Evolutionary conservation across 2,797 vertebrate genomes (phyloP).

Genomic region (Ataeniobius toweri): DNA sequence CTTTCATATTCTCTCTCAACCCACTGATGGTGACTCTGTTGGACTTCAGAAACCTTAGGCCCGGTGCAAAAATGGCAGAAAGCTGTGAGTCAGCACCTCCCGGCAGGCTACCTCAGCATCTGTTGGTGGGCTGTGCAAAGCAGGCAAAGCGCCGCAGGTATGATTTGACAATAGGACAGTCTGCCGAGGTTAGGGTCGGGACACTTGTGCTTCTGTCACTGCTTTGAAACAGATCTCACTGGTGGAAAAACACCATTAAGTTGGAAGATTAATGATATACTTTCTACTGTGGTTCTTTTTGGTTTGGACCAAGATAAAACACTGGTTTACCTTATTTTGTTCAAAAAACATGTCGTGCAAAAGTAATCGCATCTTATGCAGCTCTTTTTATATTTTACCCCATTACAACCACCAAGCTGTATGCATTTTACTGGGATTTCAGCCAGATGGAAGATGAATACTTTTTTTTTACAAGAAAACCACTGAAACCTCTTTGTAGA

Average conservation of each 20-base stretch:
- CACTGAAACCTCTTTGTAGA: background rate
- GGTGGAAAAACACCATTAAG: slow-evolving; percentile 31
- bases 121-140: slow-evolving; percentile 42
- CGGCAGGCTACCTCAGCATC: slow-evolving; percentile 40
- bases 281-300: slow-evolving; percentile 34
- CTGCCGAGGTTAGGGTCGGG: slow-evolving; percentile 32
- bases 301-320: slow-evolving; percentile 51
- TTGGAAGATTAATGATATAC: slow-evolving; percentile 49
- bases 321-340: slow-evolving; percentile 51
- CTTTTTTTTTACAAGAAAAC: background rate
- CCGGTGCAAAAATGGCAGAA: slow-evolving; percentile 72
- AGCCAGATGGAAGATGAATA: background rate
- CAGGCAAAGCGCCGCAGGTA: slow-evolving; percentile 51
- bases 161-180: slow-evolving; percentile 19
- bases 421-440: background rate
- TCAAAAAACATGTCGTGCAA: background rate
- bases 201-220: slow-evolving; percentile 34
- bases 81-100: slow-evolving; percentile 67
- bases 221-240: slow-evolving; percentile 41
- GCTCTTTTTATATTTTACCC: background rate
- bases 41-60: slow-evolving; percentile 72
- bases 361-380: background rate
- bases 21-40: slow-evolving; percentile 73
- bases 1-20: slow-evolving; percentile 49
- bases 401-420: background rate